Evolutionary conservation across 1,140 invertebrate genomes (phyloP), one percentile per base, ranked within the genome.

Genomic region (Pygmarrhopalites habei): DNA sequence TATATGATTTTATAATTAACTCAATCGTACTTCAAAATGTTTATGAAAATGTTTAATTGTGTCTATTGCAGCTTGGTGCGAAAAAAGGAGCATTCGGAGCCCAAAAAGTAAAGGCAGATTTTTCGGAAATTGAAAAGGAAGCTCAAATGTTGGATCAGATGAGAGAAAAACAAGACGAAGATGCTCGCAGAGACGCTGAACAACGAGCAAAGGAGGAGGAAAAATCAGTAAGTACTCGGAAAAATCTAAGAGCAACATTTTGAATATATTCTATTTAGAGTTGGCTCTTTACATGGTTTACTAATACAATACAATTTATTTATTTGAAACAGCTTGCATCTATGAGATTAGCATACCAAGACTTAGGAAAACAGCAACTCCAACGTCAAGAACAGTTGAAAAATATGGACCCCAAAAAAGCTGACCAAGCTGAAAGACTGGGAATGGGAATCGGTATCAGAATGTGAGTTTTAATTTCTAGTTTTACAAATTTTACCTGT

Each of bases 51-150:
- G n/a, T n/a, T n/a, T n/a, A n/a, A n/a, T n/a, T n/a, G n/a, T n/a
- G n/a, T n/a, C n/a, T n/a, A n/a, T n/a, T n/a, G n/a, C 41, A 67
- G 65, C 71, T 93, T 61, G 90, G 90, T 15, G 84, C 81, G 0
- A 95, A 93, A 73, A 95, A 90, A 76, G 83, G 82, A 44, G 89
- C 92, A 1, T 76, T 98, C n/a, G 95, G 95, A 59, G 96, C 95
- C n/a, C 94, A 93, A 59, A 91, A 91, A 77, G 90, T 98, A 5
- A 91, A 86, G 72, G 83, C 87, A 15, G 94, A 98, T 77, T 99
- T 99, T 77, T 87, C 87, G n/a, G 94, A 96, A 72, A 85, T 98
- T 47, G 95, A 98, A 78, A 85, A 85, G 71, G 86, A 90, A 73
- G 92, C 91, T 0, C 85, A 87, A 67, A 81, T 90, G 68, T 82